Conservation (phyloP, 2,113 vertebrate species). For the Chaetorhynchus papuensis region DNA sequence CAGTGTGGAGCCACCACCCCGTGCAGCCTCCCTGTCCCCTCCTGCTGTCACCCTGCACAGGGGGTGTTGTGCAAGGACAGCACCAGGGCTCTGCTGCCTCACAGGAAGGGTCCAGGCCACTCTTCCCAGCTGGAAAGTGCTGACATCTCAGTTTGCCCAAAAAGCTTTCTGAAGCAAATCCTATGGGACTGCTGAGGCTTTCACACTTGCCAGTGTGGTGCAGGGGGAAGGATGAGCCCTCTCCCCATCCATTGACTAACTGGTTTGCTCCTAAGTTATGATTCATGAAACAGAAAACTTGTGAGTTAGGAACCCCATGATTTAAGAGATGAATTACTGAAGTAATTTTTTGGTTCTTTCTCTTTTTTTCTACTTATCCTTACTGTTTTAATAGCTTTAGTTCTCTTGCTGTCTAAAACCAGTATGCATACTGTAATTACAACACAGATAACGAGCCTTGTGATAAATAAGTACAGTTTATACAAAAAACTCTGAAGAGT, state of each 20-base stretch:
- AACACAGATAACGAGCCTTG: neutral
- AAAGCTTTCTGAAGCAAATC: neutral
- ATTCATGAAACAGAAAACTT: neutral
- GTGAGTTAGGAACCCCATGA: neutral
- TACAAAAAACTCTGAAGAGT: neutral
- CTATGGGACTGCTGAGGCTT: neutral
- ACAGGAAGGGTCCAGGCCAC: fast-evolving
- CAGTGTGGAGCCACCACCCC: fast-evolving
- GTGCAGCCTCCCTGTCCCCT: neutral
- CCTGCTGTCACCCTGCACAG: neutral
- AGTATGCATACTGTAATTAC: neutral
- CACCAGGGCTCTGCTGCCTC: neutral
- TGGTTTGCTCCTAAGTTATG: neutral
- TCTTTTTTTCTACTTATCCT: neutral
- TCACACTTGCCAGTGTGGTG: fast-evolving
- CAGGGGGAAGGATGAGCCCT: neutral
- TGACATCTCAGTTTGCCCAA: neutral
- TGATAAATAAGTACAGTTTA: slow-evolving; percentile 19
- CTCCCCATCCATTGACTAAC: neutral
- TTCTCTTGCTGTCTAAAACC: neutral
- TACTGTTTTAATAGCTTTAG: neutral
- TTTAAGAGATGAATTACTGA: neutral
- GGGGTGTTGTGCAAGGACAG: neutral
- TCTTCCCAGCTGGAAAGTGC: fast-evolving
- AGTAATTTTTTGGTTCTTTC: neutral